Conservation (phyloP, 2,888 invertebrate genomes). For the Griposia aprilina region DNA sequence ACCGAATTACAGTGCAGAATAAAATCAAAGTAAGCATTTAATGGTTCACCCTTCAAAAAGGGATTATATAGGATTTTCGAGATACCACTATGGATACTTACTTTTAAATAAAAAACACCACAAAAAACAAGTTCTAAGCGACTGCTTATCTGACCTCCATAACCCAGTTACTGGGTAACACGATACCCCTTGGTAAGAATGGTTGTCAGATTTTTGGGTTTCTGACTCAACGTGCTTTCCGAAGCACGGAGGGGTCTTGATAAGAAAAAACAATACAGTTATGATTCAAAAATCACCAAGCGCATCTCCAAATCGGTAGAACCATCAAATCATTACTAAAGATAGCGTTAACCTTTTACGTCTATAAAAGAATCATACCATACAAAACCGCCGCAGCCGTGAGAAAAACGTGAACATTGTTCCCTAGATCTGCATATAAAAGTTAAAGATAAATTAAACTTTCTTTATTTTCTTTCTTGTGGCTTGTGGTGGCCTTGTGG, state of each 20-base stretch:
- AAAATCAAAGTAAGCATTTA: neutral
- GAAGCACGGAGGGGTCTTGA: no score
- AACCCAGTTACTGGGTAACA: no score
- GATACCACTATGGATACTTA: neutral
- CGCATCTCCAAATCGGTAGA: constrained; percentile 51
- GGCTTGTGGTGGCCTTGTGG: constrained; percentile 68
- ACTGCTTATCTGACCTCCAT: no score
- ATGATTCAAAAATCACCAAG: constrained; percentile 36
- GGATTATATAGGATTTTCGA: neutral
- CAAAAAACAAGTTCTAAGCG: constrained; percentile 16
- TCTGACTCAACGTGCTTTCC: no score
- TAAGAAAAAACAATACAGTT: constrained; percentile 22
- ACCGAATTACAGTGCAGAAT: constrained; percentile 17
- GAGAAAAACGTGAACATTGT: constrained; percentile 76
- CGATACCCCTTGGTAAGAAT: no score
- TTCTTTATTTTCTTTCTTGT: constrained; percentile 76
- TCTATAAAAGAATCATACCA: constrained; percentile 62
- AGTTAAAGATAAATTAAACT: constrained; percentile 70
- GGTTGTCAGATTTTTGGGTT: no score
- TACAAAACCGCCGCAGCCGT: constrained; percentile 70
- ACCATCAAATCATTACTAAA: constrained; percentile 59
- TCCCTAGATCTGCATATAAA: constrained; percentile 75
- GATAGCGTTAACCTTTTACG: constrained; percentile 65
- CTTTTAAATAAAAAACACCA: neutral
- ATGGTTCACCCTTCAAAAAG: neutral